Evolutionary conservation across 92 coral and sea anemone genomes (phyloP), one percentile per base, ranked within the genome.

Genomic region (Heteractis magnifica): DNA sequence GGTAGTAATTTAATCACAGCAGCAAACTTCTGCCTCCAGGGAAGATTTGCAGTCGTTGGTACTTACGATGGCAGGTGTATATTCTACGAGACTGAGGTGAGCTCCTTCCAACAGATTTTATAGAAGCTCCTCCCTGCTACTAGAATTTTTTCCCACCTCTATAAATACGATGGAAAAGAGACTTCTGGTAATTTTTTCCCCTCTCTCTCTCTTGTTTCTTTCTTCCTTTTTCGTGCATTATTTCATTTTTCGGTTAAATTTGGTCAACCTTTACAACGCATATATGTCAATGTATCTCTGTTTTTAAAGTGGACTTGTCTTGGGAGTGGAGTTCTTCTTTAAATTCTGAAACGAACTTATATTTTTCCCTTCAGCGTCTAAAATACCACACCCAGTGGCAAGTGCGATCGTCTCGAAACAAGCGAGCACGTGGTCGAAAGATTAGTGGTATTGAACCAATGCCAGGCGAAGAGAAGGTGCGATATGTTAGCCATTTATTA

Each of bases 371-470:
- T 62, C 70, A 87, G 99, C 98, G 95, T 71, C 94, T 96, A 79
- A 94, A 96, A 87, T 96, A 96, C 88, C 95, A 91, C 86, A 96
- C 99, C n/a, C 99, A 96, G 86, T 96, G 99, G 99, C 99, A 96
- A 80, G 96, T 96, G 21, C 85, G 95, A 10, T 85, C 99, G 11
- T 79, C 92, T 19, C 89, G 99, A 59, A 97, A 94, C 79, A 97
- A 94, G 83, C 90, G 93, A 65, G 87, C 95, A 16, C 95, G 95
- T 41, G 99, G 99, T 41, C 88, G 99, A 44, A 96, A 96, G 77
- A 96, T 96, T 72, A 96, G 98, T 60, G 99, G 99, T 20, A 96
- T 96, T 76, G 99, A 96, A 82, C 99, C 99, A 5, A 96, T 96
- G 99, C 99, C 99, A 4, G 99, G 99, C 6, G 99, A 96, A 75